These are phyloP conservation scores for Atherinosoma microstoma DNA, from an alignment of 2,797 vertebrate genomes.

Conservation along the genomic window DNA sequence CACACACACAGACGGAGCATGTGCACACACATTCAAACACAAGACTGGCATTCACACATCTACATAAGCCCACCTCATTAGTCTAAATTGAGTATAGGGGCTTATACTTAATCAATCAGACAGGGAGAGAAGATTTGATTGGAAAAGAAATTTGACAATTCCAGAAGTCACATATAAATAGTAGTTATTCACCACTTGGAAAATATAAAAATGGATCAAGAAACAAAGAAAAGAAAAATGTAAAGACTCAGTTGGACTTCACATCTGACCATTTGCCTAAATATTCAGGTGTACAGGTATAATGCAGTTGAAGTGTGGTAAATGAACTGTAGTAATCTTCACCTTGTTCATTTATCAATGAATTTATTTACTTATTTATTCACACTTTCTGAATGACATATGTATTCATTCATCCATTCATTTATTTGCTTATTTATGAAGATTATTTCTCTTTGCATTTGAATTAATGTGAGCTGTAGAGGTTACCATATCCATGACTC, in stretches of 20 bases:
- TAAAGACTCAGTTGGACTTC: neutral
- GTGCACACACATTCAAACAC: slow-evolving; percentile 22
- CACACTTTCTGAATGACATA: neutral
- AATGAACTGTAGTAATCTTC: neutral
- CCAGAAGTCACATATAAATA: slow-evolving; percentile 28
- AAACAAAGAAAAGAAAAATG: neutral
- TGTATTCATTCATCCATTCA: too few relatives aligned
- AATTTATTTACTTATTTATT: neutral
- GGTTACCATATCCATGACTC: neutral
- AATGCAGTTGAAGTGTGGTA: neutral
- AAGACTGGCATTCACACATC: slow-evolving; percentile 8
- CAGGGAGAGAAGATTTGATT: slow-evolving; percentile 48
- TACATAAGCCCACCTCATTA: slow-evolving; percentile 61
- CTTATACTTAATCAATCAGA: slow-evolving; percentile 50
- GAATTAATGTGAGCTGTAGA: neutral
- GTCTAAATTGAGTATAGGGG: slow-evolving; percentile 44
- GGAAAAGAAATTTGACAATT: slow-evolving; percentile 43
- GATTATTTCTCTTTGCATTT: neutral
- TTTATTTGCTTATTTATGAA: neutral
- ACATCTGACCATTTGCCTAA: neutral
- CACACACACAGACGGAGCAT: slow-evolving; percentile 13
- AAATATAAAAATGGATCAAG: neutral
- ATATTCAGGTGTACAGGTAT: neutral
- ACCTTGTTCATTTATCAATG: neutral
- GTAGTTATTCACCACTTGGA: slow-evolving; percentile 11